Evolutionary conservation across 2,113 vertebrate genomes (phyloP).

Genomic region (Hucho hucho): DNA sequence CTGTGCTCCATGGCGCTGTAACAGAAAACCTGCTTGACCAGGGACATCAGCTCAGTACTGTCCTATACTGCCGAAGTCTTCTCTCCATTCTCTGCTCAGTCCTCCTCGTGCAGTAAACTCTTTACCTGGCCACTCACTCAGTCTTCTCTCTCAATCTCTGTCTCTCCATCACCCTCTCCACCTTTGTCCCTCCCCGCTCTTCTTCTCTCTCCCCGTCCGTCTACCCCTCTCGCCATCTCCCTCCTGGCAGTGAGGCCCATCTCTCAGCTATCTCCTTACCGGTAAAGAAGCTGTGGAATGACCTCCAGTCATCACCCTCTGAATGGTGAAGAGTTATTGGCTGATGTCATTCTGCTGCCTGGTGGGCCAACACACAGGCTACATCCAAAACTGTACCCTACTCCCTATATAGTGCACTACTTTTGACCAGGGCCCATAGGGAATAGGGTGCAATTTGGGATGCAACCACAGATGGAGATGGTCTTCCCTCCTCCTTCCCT

Average conservation of each 20-base stretch:
- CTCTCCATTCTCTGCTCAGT: neutral
- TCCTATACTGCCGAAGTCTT: neutral
- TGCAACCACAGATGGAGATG: constrained; percentile 27
- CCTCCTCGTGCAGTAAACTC: neutral
- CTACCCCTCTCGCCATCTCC: neutral
- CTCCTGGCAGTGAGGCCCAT: constrained; percentile 14
- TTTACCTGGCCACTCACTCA: constrained; percentile 5
- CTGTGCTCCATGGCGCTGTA: neutral
- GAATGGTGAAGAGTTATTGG: constrained; percentile 51
- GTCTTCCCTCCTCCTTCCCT: constrained; percentile 35
- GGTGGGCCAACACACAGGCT: constrained; percentile 32
- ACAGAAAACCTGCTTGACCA: neutral
- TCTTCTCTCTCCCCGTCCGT: neutral
- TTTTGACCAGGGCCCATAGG: too few species aligned
- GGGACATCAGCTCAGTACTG: neutral
- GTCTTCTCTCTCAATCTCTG: neutral
- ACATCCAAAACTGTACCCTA: too few species aligned
- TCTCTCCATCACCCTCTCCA: neutral
- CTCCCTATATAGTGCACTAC: too few species aligned
- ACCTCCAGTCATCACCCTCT: constrained; percentile 45
- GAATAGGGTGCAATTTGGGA: too few species aligned
- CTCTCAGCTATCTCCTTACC: constrained; percentile 24
- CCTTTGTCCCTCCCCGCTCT: neutral
- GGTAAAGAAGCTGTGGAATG: constrained; percentile 25
- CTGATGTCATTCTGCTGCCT: constrained; percentile 55